These are phyloP conservation scores for Unio pictorum DNA, from an alignment of 2,888 invertebrate species.

Conservation along the genomic window DNA sequence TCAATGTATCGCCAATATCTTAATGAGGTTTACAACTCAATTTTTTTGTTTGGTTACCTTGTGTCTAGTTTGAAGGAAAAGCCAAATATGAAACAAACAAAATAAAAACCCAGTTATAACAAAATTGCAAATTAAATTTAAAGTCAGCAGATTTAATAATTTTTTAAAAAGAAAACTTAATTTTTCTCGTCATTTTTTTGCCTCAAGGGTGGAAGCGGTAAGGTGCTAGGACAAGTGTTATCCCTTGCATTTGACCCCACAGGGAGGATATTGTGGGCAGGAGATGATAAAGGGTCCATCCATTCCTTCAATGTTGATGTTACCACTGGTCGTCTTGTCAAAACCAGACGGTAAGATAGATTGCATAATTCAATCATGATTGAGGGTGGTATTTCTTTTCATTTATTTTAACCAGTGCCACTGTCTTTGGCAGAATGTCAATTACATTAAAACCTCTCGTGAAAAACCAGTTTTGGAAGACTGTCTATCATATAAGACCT, in stretches of 20 bases:
- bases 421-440: too few species aligned
- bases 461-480: too few species aligned
- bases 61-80: not conserved
- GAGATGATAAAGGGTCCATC: conserved; percentile 84
- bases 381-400: not conserved
- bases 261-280: conserved; percentile 86
- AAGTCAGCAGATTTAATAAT: not conserved
- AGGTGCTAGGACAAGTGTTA: conserved; percentile 76
- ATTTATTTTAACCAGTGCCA: too few species aligned
- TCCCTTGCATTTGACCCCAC: conserved; percentile 84
- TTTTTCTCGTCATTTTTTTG: not conserved
- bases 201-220: conserved; percentile 72
- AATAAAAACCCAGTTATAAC: too few species aligned
- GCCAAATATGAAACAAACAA: too few species aligned
- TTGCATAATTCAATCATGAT: not conserved
- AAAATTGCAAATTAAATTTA: not conserved
- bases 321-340: conserved; percentile 79
- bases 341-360: conserved; percentile 76
- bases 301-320: conserved; percentile 81
- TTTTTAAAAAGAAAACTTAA: not conserved
- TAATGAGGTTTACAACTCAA: too few species aligned
- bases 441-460: too few species aligned
- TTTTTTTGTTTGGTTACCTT: too few species aligned
- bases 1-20: too few species aligned
- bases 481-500: too few species aligned